Conservation (phyloP, 2,797 vertebrate species). For the Nannoperca obscura region DNA sequence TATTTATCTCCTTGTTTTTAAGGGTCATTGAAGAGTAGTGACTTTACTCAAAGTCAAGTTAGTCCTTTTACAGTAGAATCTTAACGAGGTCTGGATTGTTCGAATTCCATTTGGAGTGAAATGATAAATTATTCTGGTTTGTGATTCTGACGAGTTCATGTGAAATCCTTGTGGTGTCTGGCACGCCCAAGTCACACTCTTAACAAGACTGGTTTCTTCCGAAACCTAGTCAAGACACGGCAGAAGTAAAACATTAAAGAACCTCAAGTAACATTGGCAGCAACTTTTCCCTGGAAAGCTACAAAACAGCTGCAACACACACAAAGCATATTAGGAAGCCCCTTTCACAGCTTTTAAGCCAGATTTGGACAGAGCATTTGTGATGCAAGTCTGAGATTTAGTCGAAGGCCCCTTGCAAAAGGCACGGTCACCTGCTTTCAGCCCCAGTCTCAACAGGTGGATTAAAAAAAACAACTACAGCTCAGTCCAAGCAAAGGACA, state of each 20-base stretch:
- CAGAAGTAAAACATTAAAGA: slow-evolving; percentile 58
- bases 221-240: slow-evolving; percentile 34
- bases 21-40: not conserved
- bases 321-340: slow-evolving; percentile 50
- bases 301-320: slow-evolving; percentile 71
- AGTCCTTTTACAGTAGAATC: slow-evolving; percentile 37
- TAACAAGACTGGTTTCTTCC: slow-evolving; percentile 38
- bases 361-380: slow-evolving; percentile 52
- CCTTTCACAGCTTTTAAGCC: slow-evolving; percentile 50
- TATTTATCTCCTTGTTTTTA: slow-evolving; percentile 40
- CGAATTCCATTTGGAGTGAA: slow-evolving; percentile 27
- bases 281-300: slow-evolving; percentile 49
- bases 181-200: slow-evolving; percentile 44
- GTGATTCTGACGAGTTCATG: slow-evolving; percentile 54
- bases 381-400: slow-evolving; percentile 62
- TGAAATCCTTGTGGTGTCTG: slow-evolving; percentile 58
- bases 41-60: slow-evolving; percentile 39
- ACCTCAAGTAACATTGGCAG: slow-evolving; percentile 48
- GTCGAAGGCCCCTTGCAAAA: slow-evolving; percentile 46
- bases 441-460: slow-evolving; percentile 58
- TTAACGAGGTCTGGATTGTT: slow-evolving; percentile 63
- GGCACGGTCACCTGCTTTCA: slow-evolving; percentile 71
- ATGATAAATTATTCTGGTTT: slow-evolving; percentile 64
- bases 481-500: slow-evolving; percentile 1
- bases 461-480: slow-evolving; percentile 52